A percentile compares a stretch with the other conserved stretches of the same genome.
Conservation (phyloP, 2,113 vertebrate genomes). For the Setophaga kirtlandii region DNA sequence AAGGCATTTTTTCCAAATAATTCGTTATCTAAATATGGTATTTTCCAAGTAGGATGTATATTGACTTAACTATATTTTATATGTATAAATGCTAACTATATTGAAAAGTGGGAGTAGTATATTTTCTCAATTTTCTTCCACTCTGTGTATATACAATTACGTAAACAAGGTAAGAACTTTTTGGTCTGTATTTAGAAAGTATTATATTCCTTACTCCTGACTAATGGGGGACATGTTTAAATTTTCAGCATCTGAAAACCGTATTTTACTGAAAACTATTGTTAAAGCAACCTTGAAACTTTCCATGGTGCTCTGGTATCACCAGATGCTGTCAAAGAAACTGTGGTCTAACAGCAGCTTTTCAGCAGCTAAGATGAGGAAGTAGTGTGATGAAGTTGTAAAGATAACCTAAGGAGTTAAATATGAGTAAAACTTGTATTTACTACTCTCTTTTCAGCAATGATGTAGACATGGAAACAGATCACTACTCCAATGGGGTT, state of each 20-base stretch:
- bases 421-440: slow-evolving; percentile 6
- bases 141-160: not conserved
- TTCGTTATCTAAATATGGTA: not conserved
- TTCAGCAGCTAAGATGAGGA: not conserved
- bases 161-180: not conserved
- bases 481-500: slow-evolving; percentile 97
- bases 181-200: not conserved
- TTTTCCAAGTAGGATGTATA: not conserved
- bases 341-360: not conserved
- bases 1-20: not conserved
- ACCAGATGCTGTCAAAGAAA: not conserved
- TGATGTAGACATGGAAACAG: slow-evolving; percentile 98
- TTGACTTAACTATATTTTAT: not conserved
- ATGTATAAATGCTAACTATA: not conserved
- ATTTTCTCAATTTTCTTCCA: not conserved
- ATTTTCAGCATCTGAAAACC: not conserved
- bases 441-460: slow-evolving; percentile 78
- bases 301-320: not conserved
- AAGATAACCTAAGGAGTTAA: not conserved
- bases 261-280: not conserved
- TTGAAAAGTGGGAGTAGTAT: not conserved
- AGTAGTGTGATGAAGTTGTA: not conserved
- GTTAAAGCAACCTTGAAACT: not conserved
- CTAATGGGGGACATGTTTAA: not conserved
- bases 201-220: not conserved